Conservation (phyloP, 2,888 invertebrate species). For the Eurois occulta region DNA sequence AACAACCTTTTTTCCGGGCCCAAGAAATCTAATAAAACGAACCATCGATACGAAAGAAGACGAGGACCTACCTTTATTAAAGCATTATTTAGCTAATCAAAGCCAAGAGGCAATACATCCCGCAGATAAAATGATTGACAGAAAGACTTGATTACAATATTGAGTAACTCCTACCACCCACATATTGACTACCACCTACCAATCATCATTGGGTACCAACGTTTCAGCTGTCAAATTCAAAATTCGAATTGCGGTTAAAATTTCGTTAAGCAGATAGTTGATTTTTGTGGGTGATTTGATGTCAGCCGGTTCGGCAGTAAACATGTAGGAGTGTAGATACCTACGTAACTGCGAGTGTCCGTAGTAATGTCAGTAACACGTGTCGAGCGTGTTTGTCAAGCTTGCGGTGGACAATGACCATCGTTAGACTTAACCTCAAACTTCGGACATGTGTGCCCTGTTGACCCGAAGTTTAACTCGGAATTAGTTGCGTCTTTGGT, state of each 20-base stretch:
- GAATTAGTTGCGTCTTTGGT: slow-evolving; percentile 65
- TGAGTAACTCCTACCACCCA: slow-evolving; percentile 25
- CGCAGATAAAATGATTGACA: slow-evolving; percentile 11
- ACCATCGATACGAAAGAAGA: background rate
- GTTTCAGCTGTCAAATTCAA: slow-evolving; percentile 43
- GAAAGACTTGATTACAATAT: slow-evolving; percentile 25
- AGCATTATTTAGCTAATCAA: slow-evolving; percentile 14
- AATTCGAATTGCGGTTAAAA: slow-evolving; percentile 15
- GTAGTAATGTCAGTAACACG: slow-evolving; percentile 35
- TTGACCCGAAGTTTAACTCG: slow-evolving; percentile 73
- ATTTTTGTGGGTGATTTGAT: slow-evolving; percentile 15
- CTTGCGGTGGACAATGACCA: slow-evolving; percentile 78
- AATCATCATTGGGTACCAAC: background rate
- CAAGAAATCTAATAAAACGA: background rate
- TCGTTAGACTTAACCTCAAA: slow-evolving; percentile 76
- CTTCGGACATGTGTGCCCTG: slow-evolving; percentile 62
- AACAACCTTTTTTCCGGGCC: background rate
- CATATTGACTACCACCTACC: slow-evolving; percentile 12
- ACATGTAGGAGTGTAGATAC: background rate
- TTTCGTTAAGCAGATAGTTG: background rate
- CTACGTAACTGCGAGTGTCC: background rate
- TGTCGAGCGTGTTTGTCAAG: slow-evolving; percentile 64
- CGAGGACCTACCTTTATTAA: background rate
- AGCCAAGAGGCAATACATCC: background rate
- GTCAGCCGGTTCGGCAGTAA: slow-evolving; percentile 29